Evolutionary conservation across 2,888 invertebrate species (phyloP), one percentile per base, ranked within the genome.

Genomic region (Eretmocerus hayati): DNA sequence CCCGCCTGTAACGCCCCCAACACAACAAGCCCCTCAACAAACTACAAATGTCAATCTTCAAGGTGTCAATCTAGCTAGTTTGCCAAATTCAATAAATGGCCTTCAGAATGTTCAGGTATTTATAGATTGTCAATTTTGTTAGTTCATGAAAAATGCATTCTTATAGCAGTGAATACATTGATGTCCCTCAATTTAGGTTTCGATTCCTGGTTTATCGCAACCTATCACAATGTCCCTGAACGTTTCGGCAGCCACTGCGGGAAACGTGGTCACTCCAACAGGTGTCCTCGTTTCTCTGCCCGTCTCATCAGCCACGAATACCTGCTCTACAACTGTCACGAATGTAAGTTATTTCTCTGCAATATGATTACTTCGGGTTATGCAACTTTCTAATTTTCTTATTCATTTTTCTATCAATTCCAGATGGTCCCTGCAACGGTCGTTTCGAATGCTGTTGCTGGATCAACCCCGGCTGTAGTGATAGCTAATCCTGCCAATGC

Each of bases 131-230:
- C 26, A 26, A 9, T 26, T 26, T 6, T 11, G 11, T 26, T 26
- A 26, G 26, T 26, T 26, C 26, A n/a, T 26, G 26, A 26, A 26
- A 9, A 26, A 11, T 11, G 26, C 6, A 26, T 26, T 26, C 6
- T 26, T 26, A 26, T 26, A 9, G 26, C 8, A 26, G 11, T 9
- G 11, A 26, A 21, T 20, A 20, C 15, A 33, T n/a, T n/a, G 6
- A 9, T 36, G 9, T 35, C 15, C 1, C 31, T 40, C 16, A 30
- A 35, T 30, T 16, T 16, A 76, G 74, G 83, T 87, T 40, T 90
- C 90, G 66, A 82, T 90, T 62, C 87, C 89, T 11, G 89, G 88
- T 33, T 79, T 90, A 47, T 80, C 88, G n/a, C 88, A 89, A 58
- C 89, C 90, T 4, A 88, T 90, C 59, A 89, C 90, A 42, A 74